These are phyloP conservation scores for Lampris incognitus DNA, from an alignment of 2,113 vertebrate species.

Conservation along the genomic window DNA sequence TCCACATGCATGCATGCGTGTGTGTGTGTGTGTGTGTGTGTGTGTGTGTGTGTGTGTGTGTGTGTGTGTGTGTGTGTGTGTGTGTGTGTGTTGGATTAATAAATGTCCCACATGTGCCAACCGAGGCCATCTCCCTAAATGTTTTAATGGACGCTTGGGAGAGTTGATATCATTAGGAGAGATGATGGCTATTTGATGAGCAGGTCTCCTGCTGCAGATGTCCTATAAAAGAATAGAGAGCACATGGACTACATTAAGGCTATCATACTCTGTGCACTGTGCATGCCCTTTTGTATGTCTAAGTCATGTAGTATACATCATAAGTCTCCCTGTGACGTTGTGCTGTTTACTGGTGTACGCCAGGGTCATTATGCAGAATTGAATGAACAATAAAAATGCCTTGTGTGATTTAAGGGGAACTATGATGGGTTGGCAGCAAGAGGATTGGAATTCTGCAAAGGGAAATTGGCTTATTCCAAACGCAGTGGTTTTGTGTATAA, in stretches of 20 bases:
- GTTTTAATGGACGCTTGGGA: slow-evolving; percentile 71
- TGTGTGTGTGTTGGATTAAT: slow-evolving; percentile 39
- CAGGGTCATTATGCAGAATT: slow-evolving; percentile 59
- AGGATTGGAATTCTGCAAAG: slow-evolving; percentile 16
- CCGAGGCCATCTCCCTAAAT: slow-evolving; percentile 53
- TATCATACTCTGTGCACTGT: slow-evolving; percentile 14
- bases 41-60: slow-evolving; percentile 3
- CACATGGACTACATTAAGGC: slow-evolving; percentile 32
- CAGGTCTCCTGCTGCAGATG: slow-evolving; percentile 50
- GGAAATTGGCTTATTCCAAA: slow-evolving; percentile 26
- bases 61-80: background rate
- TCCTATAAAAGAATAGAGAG: slow-evolving; percentile 57
- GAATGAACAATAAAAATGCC: slow-evolving; percentile 64
- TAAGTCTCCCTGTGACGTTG: slow-evolving; percentile 42
- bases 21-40: no score
- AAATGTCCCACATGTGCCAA: slow-evolving; percentile 34
- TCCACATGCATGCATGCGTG: background rate
- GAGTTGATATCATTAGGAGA: slow-evolving; percentile 63
- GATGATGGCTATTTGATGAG: slow-evolving; percentile 75
- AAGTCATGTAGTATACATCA: slow-evolving; percentile 54
- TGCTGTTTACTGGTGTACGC: slow-evolving; percentile 65
- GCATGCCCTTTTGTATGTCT: slow-evolving; percentile 19
- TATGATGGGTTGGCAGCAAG: slow-evolving; percentile 25
- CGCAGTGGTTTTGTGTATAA: background rate
- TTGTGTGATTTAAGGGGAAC: slow-evolving; percentile 46